phyloP scores from a whole-genome alignment of 2,113 vertebrate species.

The Electrona antarctica region DNA sequence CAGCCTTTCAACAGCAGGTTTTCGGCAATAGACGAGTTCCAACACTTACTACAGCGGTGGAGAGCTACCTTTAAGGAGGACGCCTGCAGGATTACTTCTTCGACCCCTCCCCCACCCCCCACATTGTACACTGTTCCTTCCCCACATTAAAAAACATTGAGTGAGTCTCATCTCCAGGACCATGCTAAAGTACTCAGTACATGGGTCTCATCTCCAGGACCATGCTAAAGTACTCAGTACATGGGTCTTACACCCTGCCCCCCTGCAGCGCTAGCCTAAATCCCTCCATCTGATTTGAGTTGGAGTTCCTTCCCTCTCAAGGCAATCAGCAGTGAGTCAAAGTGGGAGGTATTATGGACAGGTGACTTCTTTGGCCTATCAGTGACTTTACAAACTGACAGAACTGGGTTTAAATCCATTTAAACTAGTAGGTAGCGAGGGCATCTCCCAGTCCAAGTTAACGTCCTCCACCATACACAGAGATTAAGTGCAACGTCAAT shows the following conservation, averaged over 20 bases:
- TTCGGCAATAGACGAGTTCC: no score
- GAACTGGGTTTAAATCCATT: neutral
- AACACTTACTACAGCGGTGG: no score
- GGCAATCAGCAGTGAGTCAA: slow-evolving; percentile 21
- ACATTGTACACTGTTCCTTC: slow-evolving; percentile 28
- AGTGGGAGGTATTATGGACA: slow-evolving; percentile 34
- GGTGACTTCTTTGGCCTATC: slow-evolving; percentile 61
- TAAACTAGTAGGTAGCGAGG: slow-evolving; percentile 5
- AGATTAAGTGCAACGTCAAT: slow-evolving; percentile 48
- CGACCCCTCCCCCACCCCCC: no score
- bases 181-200: slow-evolving; percentile 8
- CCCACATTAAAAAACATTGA: slow-evolving; percentile 17
- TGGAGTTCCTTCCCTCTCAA: neutral
- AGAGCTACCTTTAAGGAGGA: no score
- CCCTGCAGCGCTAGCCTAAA: no score
- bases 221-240: slow-evolving; percentile 8
- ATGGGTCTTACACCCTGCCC: neutral
- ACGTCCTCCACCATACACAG: slow-evolving; percentile 36
- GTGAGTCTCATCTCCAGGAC: neutral
- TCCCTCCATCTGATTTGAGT: no score
- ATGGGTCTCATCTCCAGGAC: slow-evolving; percentile 1
- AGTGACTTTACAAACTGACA: slow-evolving; percentile 20
- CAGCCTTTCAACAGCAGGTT: no score
- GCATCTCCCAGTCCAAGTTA: slow-evolving; percentile 4
- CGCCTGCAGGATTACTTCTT: no score